These are phyloP conservation scores for Mallotus villosus DNA, from an alignment of 2,797 vertebrate genomes.

Conservation along the genomic window DNA sequence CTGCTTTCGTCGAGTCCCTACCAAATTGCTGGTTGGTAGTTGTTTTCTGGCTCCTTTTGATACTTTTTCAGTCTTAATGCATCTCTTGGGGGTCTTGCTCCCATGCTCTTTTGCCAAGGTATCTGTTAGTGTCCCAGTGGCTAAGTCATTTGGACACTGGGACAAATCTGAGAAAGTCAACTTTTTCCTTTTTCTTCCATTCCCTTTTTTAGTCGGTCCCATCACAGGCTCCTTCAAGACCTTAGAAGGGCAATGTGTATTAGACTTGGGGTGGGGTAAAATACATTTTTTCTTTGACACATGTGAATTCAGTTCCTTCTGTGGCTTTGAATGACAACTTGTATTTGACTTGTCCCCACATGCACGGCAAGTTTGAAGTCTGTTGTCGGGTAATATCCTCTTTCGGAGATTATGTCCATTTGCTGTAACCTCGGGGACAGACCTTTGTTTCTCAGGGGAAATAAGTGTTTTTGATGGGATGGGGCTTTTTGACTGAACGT, in stretches of 20 bases:
- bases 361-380: background rate
- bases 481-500: too few relatives aligned
- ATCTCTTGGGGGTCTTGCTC: background rate
- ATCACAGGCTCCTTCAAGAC: background rate
- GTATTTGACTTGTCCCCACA: background rate
- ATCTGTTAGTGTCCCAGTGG: background rate
- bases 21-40: too few relatives aligned
- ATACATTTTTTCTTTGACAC: background rate
- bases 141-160: background rate
- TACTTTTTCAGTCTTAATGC: background rate
- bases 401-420: background rate
- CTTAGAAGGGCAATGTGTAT: background rate
- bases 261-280: background rate
- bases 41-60: background rate
- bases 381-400: background rate
- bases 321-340: background rate
- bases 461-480: background rate
- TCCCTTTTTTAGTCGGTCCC: background rate
- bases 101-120: background rate
- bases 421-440: background rate
- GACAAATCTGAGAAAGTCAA: background rate
- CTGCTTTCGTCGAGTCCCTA: background rate
- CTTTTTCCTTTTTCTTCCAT: conserved; percentile 12
- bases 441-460: background rate
- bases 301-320: background rate